These are phyloP conservation scores for Scrobipalpa atriplicella DNA, from an alignment of 2,888 invertebrate genomes.

Conservation along the genomic window DNA sequence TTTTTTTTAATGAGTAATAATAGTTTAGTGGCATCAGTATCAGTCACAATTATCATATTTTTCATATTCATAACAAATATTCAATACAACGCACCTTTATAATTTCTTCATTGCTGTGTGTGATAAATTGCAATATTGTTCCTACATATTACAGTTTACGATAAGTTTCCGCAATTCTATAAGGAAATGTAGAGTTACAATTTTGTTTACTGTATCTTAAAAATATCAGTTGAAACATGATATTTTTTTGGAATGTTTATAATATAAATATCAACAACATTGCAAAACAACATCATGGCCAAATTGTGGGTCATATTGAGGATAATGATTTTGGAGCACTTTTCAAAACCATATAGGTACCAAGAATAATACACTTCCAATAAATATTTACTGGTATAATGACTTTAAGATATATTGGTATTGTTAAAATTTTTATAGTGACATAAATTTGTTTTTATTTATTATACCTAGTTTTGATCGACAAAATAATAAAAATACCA, in stretches of 20 bases:
- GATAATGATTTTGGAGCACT: constrained; percentile 3
- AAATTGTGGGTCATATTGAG: not conserved
- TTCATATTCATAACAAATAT: too few species aligned
- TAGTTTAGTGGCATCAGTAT: too few species aligned
- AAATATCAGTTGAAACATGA: constrained; percentile 50
- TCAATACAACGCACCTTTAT: too few species aligned
- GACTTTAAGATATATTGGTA: constrained; percentile 8
- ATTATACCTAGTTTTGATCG: not conserved
- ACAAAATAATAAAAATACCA: too few species aligned
- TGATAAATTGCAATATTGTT: too few species aligned
- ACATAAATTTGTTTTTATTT: not conserved
- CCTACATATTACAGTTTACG: not conserved
- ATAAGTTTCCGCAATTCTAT: constrained; percentile 46
- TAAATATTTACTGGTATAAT: not conserved
- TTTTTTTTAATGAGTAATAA: too few species aligned
- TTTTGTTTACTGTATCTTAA: constrained; percentile 40
- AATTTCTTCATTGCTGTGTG: too few species aligned
- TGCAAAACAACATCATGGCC: constrained; percentile 3
- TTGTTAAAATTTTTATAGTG: not conserved
- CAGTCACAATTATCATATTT: too few species aligned
- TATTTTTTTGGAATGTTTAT: constrained; percentile 50
- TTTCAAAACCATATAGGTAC: not conserved
- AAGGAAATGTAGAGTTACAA: constrained; percentile 54
- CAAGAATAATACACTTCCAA: not conserved
- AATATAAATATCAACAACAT: constrained; percentile 51